Evolutionary conservation across 2,888 invertebrate genomes (phyloP).

Genomic region (Dichetophora obliterata): DNA sequence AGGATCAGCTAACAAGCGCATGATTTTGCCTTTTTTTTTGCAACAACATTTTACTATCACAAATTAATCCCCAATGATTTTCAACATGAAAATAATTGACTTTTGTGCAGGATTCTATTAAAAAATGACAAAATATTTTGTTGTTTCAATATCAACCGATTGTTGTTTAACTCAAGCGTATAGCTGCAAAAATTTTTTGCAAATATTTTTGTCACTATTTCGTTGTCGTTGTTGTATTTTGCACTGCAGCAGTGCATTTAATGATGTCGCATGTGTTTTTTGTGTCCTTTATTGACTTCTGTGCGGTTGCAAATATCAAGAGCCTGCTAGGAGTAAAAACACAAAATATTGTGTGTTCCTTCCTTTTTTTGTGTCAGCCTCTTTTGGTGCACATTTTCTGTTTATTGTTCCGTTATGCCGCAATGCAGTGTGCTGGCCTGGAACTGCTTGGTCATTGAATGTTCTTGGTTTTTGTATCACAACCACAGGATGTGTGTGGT

Average conservation of each 20-base stretch:
- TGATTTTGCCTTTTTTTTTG: slow-evolving; percentile 2
- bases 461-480: neutral
- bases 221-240: slow-evolving; percentile 26
- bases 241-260: slow-evolving; percentile 12
- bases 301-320: slow-evolving; percentile 13
- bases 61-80: neutral
- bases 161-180: neutral
- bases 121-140: slow-evolving; percentile 31
- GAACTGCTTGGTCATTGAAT: neutral
- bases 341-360: neutral
- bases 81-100: neutral
- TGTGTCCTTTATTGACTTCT: slow-evolving; percentile 10
- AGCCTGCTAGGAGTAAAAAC: neutral
- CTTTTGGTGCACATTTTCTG: neutral
- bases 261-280: neutral
- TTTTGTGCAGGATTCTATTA: neutral
- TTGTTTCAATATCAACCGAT: neutral
- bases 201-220: slow-evolving; percentile 28
- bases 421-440: neutral
- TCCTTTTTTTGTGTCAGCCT: neutral
- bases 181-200: neutral
- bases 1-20: neutral
- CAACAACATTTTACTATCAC: neutral
- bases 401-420: neutral
- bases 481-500: slow-evolving; percentile 28